phyloP scores from a whole-genome alignment of 2,113 vertebrate species.

The Python bivittatus region DNA sequence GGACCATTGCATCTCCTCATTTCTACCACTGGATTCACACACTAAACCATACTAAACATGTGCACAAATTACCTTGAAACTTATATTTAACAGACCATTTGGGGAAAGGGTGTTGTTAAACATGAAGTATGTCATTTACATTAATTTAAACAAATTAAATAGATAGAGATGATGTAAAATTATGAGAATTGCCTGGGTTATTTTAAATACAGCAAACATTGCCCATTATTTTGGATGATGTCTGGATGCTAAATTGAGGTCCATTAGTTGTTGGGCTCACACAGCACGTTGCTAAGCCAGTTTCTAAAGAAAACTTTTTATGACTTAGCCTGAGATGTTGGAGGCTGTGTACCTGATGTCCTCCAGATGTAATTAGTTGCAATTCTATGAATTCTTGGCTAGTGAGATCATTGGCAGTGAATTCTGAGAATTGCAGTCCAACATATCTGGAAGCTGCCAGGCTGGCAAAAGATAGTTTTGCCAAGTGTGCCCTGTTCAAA shows the following conservation, averaged over 20 bases:
- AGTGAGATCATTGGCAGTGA: background rate
- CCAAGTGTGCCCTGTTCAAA: background rate
- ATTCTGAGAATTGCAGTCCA: background rate
- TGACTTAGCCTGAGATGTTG: background rate
- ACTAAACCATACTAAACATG: background rate
- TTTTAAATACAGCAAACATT: background rate
- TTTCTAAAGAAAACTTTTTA: background rate
- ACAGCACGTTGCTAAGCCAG: background rate
- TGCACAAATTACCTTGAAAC: background rate
- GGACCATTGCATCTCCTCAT: background rate
- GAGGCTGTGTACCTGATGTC: background rate
- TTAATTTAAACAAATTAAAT: too few relatives aligned
- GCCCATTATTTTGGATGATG: background rate
- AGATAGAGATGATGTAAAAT: background rate
- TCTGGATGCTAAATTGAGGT: background rate
- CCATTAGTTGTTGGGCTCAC: background rate
- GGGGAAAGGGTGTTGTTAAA: background rate
- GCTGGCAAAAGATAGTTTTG: background rate
- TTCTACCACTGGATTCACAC: background rate
- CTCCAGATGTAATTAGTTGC: background rate
- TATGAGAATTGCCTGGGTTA: background rate
- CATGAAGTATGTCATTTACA: background rate
- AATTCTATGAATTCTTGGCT: background rate
- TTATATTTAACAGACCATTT: background rate
- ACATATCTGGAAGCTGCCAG: background rate